phyloP scores from a whole-genome alignment of 1,140 invertebrate genomes.

The Orius laevigatus region DNA sequence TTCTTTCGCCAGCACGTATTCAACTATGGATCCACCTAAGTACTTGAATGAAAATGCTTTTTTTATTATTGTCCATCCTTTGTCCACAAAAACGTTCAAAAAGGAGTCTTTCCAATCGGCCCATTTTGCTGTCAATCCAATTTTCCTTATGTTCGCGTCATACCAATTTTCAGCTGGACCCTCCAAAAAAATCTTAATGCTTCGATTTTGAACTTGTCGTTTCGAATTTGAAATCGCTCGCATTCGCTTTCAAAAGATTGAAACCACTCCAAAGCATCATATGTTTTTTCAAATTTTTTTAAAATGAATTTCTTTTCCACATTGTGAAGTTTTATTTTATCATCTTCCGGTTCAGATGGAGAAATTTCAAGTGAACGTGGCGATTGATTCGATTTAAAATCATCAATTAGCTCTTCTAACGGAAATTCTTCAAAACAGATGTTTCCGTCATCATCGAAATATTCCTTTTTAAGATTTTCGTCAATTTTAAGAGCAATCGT shows the following conservation, averaged over 20 bases:
- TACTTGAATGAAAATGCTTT: slow-evolving; percentile 10
- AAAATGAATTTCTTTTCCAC: slow-evolving; percentile 10
- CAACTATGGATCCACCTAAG: slow-evolving; percentile 5
- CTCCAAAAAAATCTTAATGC: slow-evolving; percentile 4
- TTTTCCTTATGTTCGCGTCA: slow-evolving; percentile 7
- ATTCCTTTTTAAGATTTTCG: slow-evolving; percentile 5
- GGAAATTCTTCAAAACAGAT: slow-evolving; percentile 6
- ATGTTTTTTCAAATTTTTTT: slow-evolving; percentile 8
- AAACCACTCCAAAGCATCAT: slow-evolving; percentile 4
- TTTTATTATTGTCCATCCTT: slow-evolving; percentile 6
- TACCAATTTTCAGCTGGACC: slow-evolving; percentile 9
- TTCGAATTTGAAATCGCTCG: background rate
- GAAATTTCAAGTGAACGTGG: background rate
- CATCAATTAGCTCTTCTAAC: slow-evolving; percentile 1
- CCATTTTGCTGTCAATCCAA: slow-evolving; percentile 1
- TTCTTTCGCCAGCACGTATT: no score
- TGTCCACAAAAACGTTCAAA: slow-evolving; percentile 8
- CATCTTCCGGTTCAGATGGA: background rate
- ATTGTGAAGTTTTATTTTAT: background rate
- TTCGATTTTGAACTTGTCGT: slow-evolving; percentile 3
- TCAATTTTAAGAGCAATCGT: slow-evolving; percentile 1
- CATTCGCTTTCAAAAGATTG: slow-evolving; percentile 7
- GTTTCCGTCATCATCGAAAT: slow-evolving; percentile 8
- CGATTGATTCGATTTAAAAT: no score
- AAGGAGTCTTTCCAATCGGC: slow-evolving; percentile 7